Evolutionary conservation across 2,113 vertebrate genomes (phyloP).

Genomic region (Callaeas wilsoni): DNA sequence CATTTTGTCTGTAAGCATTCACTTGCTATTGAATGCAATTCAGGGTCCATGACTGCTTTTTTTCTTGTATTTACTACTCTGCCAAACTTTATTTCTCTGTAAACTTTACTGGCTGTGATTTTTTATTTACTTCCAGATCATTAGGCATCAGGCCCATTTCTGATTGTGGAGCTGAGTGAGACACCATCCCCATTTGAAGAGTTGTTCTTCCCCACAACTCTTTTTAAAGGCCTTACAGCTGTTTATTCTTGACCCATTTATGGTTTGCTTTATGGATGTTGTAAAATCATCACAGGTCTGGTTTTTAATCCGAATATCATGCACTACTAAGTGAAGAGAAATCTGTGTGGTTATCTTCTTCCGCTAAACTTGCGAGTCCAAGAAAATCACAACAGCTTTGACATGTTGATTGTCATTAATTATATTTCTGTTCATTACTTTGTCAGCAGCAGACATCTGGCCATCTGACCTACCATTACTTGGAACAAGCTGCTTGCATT

Average conservation of each 20-base stretch:
- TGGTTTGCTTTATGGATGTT: neutral
- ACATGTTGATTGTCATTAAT: neutral
- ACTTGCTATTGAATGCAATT: neutral
- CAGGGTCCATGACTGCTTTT: neutral
- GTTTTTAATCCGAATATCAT: neutral
- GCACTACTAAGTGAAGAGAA: neutral
- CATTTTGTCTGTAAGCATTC: neutral
- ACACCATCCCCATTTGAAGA: neutral
- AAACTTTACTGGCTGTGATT: neutral
- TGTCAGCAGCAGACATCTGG: neutral
- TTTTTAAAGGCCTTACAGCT: neutral
- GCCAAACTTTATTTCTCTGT: neutral
- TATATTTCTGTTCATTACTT: neutral
- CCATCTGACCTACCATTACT: neutral
- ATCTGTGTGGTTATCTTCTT: neutral
- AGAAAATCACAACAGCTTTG: neutral
- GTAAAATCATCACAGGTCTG: neutral
- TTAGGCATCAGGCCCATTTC: neutral
- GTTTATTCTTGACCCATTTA: neutral
- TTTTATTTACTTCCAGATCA: slow-evolving; percentile 39
- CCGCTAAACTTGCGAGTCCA: neutral
- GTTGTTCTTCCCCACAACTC: neutral
- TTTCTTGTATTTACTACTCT: neutral
- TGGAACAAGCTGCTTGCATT: neutral
- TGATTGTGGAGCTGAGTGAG: neutral